phyloP scores from a whole-genome alignment of 2,113 vertebrate species.

The Phalacrocorax brasilianus region DNA sequence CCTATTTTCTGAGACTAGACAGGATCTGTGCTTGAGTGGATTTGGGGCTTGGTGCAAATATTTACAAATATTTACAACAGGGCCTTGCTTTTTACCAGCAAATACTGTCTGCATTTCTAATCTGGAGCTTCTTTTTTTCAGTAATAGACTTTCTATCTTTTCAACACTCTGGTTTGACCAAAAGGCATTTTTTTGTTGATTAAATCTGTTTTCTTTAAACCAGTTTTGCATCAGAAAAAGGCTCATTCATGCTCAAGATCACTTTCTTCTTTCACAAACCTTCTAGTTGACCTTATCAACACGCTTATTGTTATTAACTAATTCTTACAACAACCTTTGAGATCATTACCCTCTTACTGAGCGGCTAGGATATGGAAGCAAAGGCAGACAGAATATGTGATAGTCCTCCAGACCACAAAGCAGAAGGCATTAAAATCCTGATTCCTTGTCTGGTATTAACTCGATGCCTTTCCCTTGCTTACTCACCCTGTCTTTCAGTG shows the following conservation, averaged over 20 bases:
- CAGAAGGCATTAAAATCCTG: background rate
- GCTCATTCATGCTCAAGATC: background rate
- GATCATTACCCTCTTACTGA: background rate
- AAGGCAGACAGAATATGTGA: background rate
- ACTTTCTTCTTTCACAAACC: background rate
- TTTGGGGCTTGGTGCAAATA: background rate
- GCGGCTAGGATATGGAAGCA: background rate
- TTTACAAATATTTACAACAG: background rate
- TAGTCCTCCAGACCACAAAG: background rate
- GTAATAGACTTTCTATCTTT: background rate
- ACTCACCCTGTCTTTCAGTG: background rate
- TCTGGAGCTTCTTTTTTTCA: background rate
- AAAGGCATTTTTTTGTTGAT: background rate
- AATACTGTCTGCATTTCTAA: background rate
- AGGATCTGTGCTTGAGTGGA: background rate
- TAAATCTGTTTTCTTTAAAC: background rate
- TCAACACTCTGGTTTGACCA: slow-evolving; percentile 3
- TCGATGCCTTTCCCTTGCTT: background rate
- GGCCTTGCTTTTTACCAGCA: background rate
- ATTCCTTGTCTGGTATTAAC: background rate
- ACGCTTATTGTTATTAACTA: slow-evolving; percentile 4
- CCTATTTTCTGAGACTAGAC: background rate
- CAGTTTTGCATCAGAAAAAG: slow-evolving; percentile 24
- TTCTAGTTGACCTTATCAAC: slow-evolving; percentile 21
- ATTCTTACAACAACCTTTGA: background rate